phyloP scores from a whole-genome alignment of 2,888 invertebrate genomes.

The Drosophila lutescens region DNA sequence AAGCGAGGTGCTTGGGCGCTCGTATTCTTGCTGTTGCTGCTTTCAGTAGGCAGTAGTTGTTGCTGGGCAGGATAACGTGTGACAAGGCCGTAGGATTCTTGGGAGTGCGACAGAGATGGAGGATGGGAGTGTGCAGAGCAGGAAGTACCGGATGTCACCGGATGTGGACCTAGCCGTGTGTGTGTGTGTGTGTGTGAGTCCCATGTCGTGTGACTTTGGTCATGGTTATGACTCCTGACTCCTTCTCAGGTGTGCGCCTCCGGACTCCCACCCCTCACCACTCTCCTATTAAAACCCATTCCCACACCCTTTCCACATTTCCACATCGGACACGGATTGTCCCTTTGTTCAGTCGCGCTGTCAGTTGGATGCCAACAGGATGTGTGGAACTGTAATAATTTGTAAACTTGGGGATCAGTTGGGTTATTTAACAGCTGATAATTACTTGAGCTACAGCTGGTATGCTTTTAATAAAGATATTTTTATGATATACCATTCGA shows the following conservation, averaged over 20 bases:
- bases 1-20: slow-evolving; percentile 53
- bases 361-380: slow-evolving; percentile 70
- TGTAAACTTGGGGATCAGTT: slow-evolving; percentile 48
- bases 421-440: slow-evolving; percentile 4
- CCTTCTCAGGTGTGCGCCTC: slow-evolving; percentile 53
- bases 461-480: not conserved
- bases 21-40: slow-evolving; percentile 44
- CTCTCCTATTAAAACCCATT: not conserved
- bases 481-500: no score
- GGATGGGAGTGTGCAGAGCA: slow-evolving; percentile 44
- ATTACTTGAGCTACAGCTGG: not conserved
- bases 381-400: slow-evolving; percentile 71
- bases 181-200: slow-evolving; percentile 25
- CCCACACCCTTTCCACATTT: not conserved
- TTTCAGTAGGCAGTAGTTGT: slow-evolving; percentile 57
- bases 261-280: slow-evolving; percentile 31
- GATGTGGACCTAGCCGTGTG: slow-evolving; percentile 63
- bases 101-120: slow-evolving; percentile 14
- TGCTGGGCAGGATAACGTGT: slow-evolving; percentile 63
- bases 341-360: slow-evolving; percentile 64
- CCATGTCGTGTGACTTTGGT: slow-evolving; percentile 73
- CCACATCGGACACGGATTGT: slow-evolving; percentile 25
- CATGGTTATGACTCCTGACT: slow-evolving; percentile 70
- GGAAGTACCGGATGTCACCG: slow-evolving; percentile 78
- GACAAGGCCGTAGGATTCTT: slow-evolving; percentile 72